A percentile compares a stretch with the other conserved stretches of the same genome.
Conservation (phyloP, 64 coral and sea anemone species). For the Platygyra sinensis region DNA sequence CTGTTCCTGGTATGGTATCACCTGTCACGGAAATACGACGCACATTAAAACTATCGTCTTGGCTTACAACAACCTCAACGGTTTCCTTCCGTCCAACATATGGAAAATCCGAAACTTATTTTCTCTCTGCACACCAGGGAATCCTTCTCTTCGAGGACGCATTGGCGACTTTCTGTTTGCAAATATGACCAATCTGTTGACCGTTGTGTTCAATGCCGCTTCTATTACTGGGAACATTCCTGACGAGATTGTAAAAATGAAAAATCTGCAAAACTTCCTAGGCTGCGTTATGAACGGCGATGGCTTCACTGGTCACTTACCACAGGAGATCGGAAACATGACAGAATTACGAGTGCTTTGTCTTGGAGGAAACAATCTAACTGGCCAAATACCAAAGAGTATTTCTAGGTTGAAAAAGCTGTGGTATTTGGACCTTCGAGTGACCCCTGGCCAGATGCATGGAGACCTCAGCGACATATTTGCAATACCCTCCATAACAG, state of each 20-base stretch:
- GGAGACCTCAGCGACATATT: conserved; percentile 17
- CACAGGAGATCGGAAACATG: conserved; percentile 43
- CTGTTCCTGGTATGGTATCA: conserved; percentile 54
- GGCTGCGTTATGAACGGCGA: conserved; percentile 14
- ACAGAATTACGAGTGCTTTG: not conserved
- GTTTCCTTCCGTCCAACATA: conserved; percentile 10
- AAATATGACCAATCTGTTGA: conserved; percentile 22
- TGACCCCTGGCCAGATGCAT: conserved; percentile 26
- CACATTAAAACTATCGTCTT: conserved; percentile 49
- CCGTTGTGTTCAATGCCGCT: conserved; percentile 16
- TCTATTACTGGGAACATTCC: conserved; percentile 32
- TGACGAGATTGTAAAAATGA: not conserved
- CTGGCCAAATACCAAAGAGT: conserved; percentile 38
- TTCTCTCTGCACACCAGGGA: conserved; percentile 23
- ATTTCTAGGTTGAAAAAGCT: conserved; percentile 32
- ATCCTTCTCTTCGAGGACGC: conserved; percentile 16
- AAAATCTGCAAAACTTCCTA: conserved; percentile 9
- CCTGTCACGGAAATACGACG: conserved; percentile 14
- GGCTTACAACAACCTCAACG: conserved; percentile 51
- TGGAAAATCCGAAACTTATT: conserved; percentile 53
- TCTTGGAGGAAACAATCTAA: conserved; percentile 30
- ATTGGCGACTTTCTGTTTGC: conserved; percentile 41
- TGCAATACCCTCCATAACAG: not conserved
- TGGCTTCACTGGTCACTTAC: conserved; percentile 32
- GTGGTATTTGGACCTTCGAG: conserved; percentile 20